Evolutionary conservation across 2,888 invertebrate genomes (phyloP), one percentile per base, ranked within the genome.

Genomic region (Ariolimax columbianus): DNA sequence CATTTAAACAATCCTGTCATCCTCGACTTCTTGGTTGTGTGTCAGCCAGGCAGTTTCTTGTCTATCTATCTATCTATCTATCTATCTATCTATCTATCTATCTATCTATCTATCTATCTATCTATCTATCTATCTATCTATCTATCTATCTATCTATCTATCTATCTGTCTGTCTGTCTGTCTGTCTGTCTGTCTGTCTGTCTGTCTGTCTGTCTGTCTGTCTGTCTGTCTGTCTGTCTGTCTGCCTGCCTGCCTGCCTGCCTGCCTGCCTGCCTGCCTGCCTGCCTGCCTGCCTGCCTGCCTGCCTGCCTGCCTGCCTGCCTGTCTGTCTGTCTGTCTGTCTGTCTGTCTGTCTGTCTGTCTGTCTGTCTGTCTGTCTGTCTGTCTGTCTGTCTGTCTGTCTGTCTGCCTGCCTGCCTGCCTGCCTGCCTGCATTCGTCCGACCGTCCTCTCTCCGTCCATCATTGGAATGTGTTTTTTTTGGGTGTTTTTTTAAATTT

Each of bases 1-100:
- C n/a, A n/a, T n/a, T n/a, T n/a, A n/a, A n/a, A n/a, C n/a, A n/a
- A n/a, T n/a, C n/a, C n/a, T n/a, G n/a, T n/a, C n/a, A n/a, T n/a
- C n/a, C n/a, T n/a, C n/a, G n/a, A n/a, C n/a, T n/a, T n/a, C n/a
- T n/a, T n/a, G n/a, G n/a, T n/a, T n/a, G n/a, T n/a, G n/a, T n/a
- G n/a, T n/a, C n/a, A n/a, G n/a, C n/a, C n/a, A 26, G 23, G 19
- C 59, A 26, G 0, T n/a, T n/a, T n/a, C n/a, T n/a, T n/a, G n/a
- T n/a, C n/a, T n/a, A n/a, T n/a, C n/a, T n/a, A n/a, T n/a, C 59
- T 59, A 59, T 59, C 59, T 59, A 59, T 59, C 59, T 59, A 59
- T 59, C 59, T 59, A 59, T 59, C 59, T 59, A 59, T 59, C 59
- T 59, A 59, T 59, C 59, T 59, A 59, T 59, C 59, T 59, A 59